A percentile compares a stretch with the other conserved stretches of the same genome.
These are phyloP conservation scores for Picus viridis DNA, from an alignment of 2,797 vertebrate genomes.

Conservation along the genomic window DNA sequence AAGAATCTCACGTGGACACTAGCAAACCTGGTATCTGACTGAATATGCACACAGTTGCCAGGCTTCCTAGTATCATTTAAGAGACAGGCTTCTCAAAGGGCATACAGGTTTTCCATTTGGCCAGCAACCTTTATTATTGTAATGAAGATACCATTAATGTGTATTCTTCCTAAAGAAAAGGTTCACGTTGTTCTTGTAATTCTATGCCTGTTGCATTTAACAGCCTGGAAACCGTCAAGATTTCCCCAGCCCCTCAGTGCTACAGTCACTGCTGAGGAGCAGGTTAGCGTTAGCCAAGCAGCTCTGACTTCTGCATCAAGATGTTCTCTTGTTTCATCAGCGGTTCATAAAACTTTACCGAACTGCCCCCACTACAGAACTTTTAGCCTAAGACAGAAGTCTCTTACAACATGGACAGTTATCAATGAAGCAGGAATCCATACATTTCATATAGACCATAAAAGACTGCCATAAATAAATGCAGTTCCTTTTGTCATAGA, in stretches of 20 bases:
- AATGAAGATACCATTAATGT: accelerated
- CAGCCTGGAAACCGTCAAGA: background rate
- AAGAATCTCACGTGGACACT: background rate
- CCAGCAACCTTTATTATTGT: background rate
- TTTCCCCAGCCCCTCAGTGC: background rate
- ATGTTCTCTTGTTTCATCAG: background rate
- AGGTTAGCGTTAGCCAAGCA: background rate
- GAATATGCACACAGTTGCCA: background rate
- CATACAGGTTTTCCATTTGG: background rate
- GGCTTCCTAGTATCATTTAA: background rate
- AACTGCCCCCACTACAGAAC: background rate
- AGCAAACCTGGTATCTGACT: background rate
- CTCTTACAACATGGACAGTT: background rate
- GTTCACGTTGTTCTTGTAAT: background rate
- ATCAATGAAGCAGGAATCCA: background rate
- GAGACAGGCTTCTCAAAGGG: background rate
- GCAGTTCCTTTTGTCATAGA: background rate
- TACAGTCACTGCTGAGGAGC: background rate
- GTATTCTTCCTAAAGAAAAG: background rate
- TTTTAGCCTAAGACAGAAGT: accelerated
- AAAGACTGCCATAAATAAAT: accelerated
- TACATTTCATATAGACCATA: accelerated
- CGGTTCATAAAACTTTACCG: background rate
- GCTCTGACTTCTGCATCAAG: background rate
- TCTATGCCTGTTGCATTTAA: background rate